Conservation (phyloP, 2,113 vertebrate genomes). For the Paracanthobrama guichenoti region DNA sequence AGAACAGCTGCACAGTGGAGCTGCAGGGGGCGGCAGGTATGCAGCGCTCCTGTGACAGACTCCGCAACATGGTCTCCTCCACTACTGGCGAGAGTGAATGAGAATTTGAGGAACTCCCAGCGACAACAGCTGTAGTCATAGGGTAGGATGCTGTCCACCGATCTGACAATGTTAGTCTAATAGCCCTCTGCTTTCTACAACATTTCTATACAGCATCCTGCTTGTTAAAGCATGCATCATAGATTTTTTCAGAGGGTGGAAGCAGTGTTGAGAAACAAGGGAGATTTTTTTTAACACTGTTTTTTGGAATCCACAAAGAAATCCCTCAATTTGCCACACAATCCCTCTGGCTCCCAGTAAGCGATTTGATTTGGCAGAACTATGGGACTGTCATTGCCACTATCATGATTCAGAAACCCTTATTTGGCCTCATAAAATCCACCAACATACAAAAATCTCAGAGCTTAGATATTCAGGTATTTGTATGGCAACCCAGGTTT, state of each 20-base stretch:
- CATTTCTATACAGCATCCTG: slow-evolving; percentile 9
- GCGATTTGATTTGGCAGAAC: background rate
- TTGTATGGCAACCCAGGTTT: background rate
- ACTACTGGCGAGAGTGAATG: background rate
- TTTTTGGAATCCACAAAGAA: background rate
- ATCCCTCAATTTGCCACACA: background rate
- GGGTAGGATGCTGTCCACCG: background rate
- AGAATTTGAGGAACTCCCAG: slow-evolving; percentile 17
- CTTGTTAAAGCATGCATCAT: slow-evolving; percentile 24
- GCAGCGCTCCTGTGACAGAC: background rate
- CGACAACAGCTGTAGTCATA: background rate
- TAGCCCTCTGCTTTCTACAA: slow-evolving; percentile 1
- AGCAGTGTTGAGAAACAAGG: background rate
- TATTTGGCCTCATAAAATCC: background rate
- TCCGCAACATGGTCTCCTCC: background rate
- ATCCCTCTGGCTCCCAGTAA: background rate
- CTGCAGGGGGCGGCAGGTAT: background rate
- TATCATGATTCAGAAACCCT: background rate
- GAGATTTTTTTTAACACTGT: background rate
- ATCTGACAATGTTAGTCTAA: slow-evolving; percentile 2
- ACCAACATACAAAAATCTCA: background rate
- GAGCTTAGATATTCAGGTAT: background rate
- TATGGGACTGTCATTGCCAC: background rate
- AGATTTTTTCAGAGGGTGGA: background rate
- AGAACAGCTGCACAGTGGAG: background rate